These are phyloP conservation scores for Telmatochromis brachygnathus DNA, from an alignment of 2,113 vertebrate genomes.

Conservation along the genomic window DNA sequence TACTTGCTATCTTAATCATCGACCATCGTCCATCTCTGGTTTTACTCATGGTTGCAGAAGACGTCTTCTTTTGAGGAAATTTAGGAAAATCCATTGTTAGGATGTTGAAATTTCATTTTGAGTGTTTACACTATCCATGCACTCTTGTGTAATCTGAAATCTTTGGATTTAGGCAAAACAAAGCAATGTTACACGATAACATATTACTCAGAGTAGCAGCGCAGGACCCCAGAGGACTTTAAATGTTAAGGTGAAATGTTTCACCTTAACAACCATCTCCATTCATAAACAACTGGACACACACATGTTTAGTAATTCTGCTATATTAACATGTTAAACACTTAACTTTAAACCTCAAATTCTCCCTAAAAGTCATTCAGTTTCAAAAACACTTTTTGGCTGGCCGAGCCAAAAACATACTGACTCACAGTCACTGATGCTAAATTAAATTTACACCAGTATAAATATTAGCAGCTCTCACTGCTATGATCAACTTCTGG, in stretches of 20 bases:
- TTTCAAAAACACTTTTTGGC: neutral
- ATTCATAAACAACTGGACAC: neutral
- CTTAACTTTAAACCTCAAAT: neutral
- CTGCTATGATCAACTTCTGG: neutral
- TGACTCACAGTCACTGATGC: neutral
- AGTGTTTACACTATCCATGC: neutral
- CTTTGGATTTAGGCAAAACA: neutral
- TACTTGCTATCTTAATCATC: conserved; percentile 4
- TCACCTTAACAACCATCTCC: neutral
- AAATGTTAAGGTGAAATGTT: neutral
- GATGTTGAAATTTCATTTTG: neutral
- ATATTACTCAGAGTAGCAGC: neutral
- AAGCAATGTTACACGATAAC: neutral
- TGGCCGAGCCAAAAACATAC: neutral
- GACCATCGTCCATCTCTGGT: neutral
- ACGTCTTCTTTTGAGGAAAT: neutral
- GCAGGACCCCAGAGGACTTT: neutral
- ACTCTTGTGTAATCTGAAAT: neutral
- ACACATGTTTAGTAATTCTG: neutral
- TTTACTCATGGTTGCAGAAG: neutral
- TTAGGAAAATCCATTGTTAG: conserved; percentile 13
- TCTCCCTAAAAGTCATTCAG: neutral
- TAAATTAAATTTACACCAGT: neutral
- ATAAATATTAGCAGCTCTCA: neutral
- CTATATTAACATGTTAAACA: neutral